Evolutionary conservation across 2,113 vertebrate species (phyloP).

Genomic region (Rhynchomys soricoides): DNA sequence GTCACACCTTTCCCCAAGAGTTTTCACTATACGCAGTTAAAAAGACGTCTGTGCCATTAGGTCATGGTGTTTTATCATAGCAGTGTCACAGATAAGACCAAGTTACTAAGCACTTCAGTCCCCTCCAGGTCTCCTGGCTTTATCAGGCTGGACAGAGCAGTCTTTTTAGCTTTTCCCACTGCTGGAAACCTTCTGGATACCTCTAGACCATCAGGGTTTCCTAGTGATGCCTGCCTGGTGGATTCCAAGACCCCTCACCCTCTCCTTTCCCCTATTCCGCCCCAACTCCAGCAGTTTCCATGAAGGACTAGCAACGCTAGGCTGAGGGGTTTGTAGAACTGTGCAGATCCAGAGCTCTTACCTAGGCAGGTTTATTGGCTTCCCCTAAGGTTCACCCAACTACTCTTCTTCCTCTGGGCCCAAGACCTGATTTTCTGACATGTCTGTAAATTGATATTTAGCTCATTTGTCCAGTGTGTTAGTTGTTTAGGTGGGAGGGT

Average conservation of each 20-base stretch:
- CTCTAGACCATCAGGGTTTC: neutral
- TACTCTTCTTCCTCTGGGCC: neutral
- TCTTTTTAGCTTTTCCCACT: neutral
- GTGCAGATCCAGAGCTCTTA: neutral
- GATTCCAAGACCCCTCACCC: no score
- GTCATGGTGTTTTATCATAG: neutral
- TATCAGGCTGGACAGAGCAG: neutral
- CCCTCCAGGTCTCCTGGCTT: neutral
- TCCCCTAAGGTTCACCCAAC: neutral
- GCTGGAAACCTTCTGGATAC: neutral
- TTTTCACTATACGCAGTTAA: neutral
- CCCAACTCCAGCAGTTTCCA: neutral
- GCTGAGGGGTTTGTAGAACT: neutral
- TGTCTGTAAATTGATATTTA: neutral
- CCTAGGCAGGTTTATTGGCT: neutral
- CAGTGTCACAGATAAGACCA: neutral
- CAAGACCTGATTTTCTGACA: neutral
- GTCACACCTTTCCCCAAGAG: neutral
- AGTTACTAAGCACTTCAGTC: neutral
- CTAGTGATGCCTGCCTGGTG: neutral
- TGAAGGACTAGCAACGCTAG: neutral
- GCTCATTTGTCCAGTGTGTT: neutral
- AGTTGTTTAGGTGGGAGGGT: neutral
- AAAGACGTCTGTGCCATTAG: neutral
- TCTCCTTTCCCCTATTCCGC: neutral